Percentiles rank a stretch among this genome's conserved stretches.
Conservation (phyloP, 30 jellyfish, hydroid and myxozoan species). For the Hydractinia symbiolongicarpus region DNA sequence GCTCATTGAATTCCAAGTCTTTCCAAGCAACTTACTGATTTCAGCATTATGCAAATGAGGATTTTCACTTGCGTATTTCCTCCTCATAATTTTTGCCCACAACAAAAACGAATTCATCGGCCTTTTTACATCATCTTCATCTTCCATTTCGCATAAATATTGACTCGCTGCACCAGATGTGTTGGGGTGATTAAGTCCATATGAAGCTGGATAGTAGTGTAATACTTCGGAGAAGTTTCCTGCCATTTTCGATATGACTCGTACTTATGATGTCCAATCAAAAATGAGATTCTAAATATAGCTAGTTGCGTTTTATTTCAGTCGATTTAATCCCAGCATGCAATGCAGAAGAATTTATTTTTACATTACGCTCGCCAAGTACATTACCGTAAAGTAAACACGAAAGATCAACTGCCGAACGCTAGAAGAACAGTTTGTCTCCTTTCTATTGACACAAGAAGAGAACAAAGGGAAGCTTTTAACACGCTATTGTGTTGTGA, state of each 20-base stretch:
- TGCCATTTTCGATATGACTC: not conserved
- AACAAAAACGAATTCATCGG: conserved; percentile 92
- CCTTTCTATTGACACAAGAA: too few relatives aligned
- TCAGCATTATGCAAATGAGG: conserved; percentile 97
- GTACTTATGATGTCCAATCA: too few relatives aligned
- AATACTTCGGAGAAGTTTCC: not conserved
- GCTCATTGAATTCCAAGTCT: conserved; percentile 90
- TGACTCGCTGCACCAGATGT: conserved; percentile 1
- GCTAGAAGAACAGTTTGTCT: too few relatives aligned
- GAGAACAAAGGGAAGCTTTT: too few relatives aligned
- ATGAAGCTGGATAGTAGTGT: not conserved
- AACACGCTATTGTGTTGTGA: too few relatives aligned
- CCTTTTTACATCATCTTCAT: conserved; percentile 80
- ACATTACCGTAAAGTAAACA: too few relatives aligned
- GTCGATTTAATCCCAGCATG: too few relatives aligned
- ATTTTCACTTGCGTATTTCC: conserved; percentile 78
- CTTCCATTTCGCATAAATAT: conserved; percentile 28
- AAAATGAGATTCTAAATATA: too few relatives aligned
- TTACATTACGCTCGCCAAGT: too few relatives aligned
- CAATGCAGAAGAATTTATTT: too few relatives aligned
- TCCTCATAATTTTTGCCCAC: conserved; percentile 97
- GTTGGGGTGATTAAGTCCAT: not conserved
- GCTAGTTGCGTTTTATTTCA: too few relatives aligned
- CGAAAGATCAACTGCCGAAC: too few relatives aligned
- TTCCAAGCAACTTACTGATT: conserved; percentile 84